These are phyloP conservation scores for Lapara coniferarum DNA, from an alignment of 2,888 invertebrate genomes.

Conservation along the genomic window DNA sequence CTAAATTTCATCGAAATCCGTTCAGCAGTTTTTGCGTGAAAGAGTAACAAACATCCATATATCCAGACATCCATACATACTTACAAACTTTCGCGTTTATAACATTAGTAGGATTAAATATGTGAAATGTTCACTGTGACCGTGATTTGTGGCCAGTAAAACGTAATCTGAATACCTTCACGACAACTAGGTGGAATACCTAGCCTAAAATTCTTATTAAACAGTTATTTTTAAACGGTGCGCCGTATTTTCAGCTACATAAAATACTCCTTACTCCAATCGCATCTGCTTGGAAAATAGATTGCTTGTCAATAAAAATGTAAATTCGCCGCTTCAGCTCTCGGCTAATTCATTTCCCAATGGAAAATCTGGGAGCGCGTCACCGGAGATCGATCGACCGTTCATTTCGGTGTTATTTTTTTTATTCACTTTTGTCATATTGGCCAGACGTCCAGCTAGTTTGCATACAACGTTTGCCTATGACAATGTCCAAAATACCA, in stretches of 20 bases:
- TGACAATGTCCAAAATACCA: slow-evolving; percentile 52
- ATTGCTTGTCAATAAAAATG: slow-evolving; percentile 83
- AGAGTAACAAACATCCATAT: too few species aligned
- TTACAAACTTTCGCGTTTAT: too few species aligned
- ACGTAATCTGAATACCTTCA: slow-evolving; percentile 20
- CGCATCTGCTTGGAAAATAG: slow-evolving; percentile 78
- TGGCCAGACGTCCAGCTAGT: slow-evolving; percentile 71
- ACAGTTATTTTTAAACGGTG: slow-evolving; percentile 16
- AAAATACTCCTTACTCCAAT: slow-evolving; percentile 66
- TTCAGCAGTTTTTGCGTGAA: too few species aligned
- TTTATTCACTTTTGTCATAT: slow-evolving; percentile 66
- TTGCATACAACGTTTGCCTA: slow-evolving; percentile 57
- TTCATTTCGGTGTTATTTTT: slow-evolving; percentile 72
- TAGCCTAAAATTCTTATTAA: slow-evolving; percentile 12
- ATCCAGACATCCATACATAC: too few species aligned
- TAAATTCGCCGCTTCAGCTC: slow-evolving; percentile 79
- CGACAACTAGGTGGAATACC: slow-evolving; percentile 15
- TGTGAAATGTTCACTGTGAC: slow-evolving; percentile 11
- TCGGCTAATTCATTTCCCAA: slow-evolving; percentile 81
- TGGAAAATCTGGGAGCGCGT: slow-evolving; percentile 80
- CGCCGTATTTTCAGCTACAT: slow-evolving; percentile 50
- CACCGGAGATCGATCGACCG: slow-evolving; percentile 81
- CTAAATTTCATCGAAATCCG: too few species aligned
- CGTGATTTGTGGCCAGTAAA: slow-evolving; percentile 10
- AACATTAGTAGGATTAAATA: too few species aligned